Percentiles rank a stretch among this genome's conserved stretches.
phyloP scores from a whole-genome alignment of 2,113 vertebrate species.

The Monarcha castaneiventris region DNA sequence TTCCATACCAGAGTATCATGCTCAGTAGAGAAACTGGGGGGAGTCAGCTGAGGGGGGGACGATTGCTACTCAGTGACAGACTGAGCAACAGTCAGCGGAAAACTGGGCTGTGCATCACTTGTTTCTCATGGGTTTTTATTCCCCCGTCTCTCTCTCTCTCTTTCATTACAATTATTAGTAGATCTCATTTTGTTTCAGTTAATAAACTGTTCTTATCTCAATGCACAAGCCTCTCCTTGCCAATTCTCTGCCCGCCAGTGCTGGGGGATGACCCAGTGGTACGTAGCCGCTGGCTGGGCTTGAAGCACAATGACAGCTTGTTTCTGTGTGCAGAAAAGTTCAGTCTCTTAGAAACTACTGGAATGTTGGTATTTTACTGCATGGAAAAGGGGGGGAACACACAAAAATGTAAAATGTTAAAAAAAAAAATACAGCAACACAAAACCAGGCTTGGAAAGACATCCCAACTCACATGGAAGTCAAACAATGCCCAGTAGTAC shows the following conservation, averaged over 20 bases:
- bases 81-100: accelerated
- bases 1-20: not conserved
- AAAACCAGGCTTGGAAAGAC: not conserved
- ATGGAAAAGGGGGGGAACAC: not conserved
- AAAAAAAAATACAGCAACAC: not conserved
- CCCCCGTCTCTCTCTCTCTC: not conserved
- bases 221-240: not conserved
- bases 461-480: not conserved
- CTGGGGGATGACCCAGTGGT: not conserved
- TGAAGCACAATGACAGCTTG: not conserved
- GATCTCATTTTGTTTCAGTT: not conserved
- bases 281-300: not conserved
- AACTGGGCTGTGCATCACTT: not conserved
- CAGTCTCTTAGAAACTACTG: not conserved
- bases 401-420: not conserved
- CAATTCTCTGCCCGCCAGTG: accelerated
- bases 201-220: not conserved
- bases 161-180: not conserved
- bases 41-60: not conserved
- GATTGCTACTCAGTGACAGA: accelerated
- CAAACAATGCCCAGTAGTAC: not conserved
- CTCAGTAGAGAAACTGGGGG: not conserved
- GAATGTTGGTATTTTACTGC: not conserved
- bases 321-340: not conserved
- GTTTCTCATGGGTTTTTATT: not conserved